Percentiles rank a stretch among this genome's conserved stretches.
Conservation (phyloP, 2,797 vertebrate genomes). For the Sebastes wilsoni region DNA sequence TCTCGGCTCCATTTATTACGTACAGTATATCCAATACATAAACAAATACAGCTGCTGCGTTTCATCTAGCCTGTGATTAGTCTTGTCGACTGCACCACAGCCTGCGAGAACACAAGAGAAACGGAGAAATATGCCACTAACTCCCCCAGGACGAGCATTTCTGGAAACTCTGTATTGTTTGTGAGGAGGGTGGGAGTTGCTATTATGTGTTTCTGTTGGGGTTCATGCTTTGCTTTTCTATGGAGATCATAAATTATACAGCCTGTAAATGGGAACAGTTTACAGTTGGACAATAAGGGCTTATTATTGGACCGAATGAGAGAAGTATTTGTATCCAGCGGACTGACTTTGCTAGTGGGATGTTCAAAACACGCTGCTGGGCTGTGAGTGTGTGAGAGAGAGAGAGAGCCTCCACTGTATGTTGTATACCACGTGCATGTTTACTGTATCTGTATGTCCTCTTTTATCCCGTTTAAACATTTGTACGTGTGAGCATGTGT, state of each 20-base stretch:
- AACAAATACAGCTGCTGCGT: slow-evolving; percentile 75
- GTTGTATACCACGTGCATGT: neutral
- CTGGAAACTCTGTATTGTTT: slow-evolving; percentile 55
- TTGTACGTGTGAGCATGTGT: slow-evolving; percentile 3
- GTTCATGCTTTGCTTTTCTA: slow-evolving; percentile 55
- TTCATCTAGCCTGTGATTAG: slow-evolving; percentile 65
- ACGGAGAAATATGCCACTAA: slow-evolving; percentile 42
- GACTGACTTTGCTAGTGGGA: slow-evolving; percentile 31
- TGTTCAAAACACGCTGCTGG: neutral
- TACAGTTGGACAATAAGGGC: slow-evolving; percentile 49
- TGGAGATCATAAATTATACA: slow-evolving; percentile 47
- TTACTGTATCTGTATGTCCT: slow-evolving; percentile 21
- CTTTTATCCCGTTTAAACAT: slow-evolving; percentile 8
- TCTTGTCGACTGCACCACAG: slow-evolving; percentile 48
- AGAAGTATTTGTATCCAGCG: slow-evolving; percentile 23
- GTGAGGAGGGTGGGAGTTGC: slow-evolving; percentile 45
- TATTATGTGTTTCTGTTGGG: slow-evolving; percentile 50
- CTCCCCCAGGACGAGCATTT: slow-evolving; percentile 43
- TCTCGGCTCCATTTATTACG: slow-evolving; percentile 57
- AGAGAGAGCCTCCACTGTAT: slow-evolving; percentile 2
- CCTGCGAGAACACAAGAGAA: slow-evolving; percentile 38
- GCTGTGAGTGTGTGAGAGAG: neutral
- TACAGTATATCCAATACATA: slow-evolving; percentile 61
- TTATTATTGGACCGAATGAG: slow-evolving; percentile 52
- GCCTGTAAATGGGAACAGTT: slow-evolving; percentile 47